These are phyloP conservation scores for Pygoscelis antarcticus DNA, from an alignment of 2,113 vertebrate genomes.

Conservation along the genomic window DNA sequence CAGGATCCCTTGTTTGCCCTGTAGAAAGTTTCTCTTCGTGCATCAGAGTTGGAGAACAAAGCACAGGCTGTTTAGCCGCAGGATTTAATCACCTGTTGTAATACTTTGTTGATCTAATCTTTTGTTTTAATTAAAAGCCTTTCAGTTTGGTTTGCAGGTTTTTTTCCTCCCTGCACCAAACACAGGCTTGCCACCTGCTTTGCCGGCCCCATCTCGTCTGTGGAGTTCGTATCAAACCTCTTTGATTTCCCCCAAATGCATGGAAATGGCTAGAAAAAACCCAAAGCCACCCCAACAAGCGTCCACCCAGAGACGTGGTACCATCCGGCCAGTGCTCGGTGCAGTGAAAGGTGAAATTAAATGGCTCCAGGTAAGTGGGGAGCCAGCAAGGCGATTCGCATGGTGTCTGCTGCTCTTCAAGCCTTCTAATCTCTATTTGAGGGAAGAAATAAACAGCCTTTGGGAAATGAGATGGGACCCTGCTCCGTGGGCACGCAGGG, in stretches of 20 bases:
- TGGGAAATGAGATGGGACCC: neutral
- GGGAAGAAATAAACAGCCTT: neutral
- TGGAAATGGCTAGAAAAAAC: neutral
- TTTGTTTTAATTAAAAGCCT: slow-evolving; percentile 58
- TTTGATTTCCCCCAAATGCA: neutral
- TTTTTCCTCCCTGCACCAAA: neutral
- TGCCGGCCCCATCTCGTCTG: accelerated
- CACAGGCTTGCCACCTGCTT: neutral
- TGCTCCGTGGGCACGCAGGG: accelerated
- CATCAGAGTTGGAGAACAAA: slow-evolving; percentile 34
- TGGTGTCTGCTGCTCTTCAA: neutral
- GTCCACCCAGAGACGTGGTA: neutral
- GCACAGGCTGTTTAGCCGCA: neutral
- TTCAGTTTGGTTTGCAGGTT: neutral
- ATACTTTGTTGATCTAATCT: slow-evolving; percentile 37
- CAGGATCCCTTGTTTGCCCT: neutral
- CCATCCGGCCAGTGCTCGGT: neutral
- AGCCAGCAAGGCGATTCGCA: neutral
- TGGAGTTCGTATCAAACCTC: neutral
- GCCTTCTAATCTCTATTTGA: neutral
- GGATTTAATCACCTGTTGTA: slow-evolving; percentile 56
- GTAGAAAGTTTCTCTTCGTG: neutral
- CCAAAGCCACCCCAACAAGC: neutral
- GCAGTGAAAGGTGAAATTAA: neutral
- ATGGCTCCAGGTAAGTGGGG: neutral